Evolutionary conservation across 2,888 invertebrate genomes (phyloP), one percentile per base, ranked within the genome.

Genomic region (Choristoneura rosaceana): DNA sequence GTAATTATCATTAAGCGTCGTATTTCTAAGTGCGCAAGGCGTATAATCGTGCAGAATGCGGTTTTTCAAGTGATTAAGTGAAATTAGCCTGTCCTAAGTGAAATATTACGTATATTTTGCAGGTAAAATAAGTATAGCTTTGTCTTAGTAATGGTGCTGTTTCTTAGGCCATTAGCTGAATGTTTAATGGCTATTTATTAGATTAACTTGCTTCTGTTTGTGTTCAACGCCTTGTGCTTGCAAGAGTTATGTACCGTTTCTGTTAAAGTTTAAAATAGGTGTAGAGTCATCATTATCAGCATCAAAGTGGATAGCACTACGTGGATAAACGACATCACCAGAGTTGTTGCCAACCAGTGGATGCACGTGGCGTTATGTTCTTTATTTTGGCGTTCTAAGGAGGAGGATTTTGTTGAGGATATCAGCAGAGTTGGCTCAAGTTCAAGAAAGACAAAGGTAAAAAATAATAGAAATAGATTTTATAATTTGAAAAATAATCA

Each of bases 141-240:
- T 71, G 71, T 71, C 71, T 71, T 63, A 47, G 67, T 71, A 71
- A 71, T 71, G 71, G 71, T 68, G 47, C 67, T 71, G 71, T 68
- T 71, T 68, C 71, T 71, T 55, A 55, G 62, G 62, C 71, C 71
- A 71, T 71, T 71, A 71, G 63, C 47, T 71, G 71, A 71, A 71
- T 71, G 67, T 71, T 71, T 67, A 67, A 71, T 55, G 71, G 61
- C 66, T 67, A 71, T 67, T 71, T 71, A 71, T 70, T 60, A 71
- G 62, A 71, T 71, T 68, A 71, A 71, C 58, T 71, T 71, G 47
- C 55, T 67, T 68, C 41, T 68, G 66, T 66, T 61, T 61, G 63
- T 55, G 67, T 47, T 45, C 2, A 25, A 7, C 15, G 17, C 14
- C 17, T 1, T 15, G 50, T 52, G 17, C 50, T 17, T 8, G 47